Evolutionary conservation across 1,140 invertebrate genomes (phyloP).

Genomic region (Subanguina moxae): DNA sequence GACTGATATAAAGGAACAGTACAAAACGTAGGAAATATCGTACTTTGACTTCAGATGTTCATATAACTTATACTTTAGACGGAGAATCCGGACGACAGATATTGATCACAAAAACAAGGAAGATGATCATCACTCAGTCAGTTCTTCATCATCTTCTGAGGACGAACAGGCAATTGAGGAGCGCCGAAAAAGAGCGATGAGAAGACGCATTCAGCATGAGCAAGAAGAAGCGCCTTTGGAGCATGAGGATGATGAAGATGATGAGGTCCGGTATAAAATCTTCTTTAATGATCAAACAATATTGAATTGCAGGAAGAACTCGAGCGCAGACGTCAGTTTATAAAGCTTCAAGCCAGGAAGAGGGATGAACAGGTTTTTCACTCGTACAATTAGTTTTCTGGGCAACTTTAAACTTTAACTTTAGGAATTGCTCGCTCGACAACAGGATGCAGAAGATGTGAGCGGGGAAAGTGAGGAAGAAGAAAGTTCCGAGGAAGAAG

Average conservation of each 20-base stretch:
- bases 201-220: constrained; percentile 43
- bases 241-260: constrained; percentile 67
- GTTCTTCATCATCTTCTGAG: constrained; percentile 20
- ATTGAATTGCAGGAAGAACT: constrained; percentile 76
- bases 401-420: constrained; percentile 5
- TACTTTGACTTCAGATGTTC: background rate
- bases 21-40: background rate
- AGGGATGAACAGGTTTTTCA: constrained; percentile 67
- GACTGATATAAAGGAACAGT: constrained; percentile 12
- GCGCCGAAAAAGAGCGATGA: constrained; percentile 24
- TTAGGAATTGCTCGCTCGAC: constrained; percentile 63
- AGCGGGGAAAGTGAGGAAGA: constrained; percentile 69
- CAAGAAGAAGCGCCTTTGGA: constrained; percentile 42
- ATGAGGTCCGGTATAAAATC: constrained; percentile 62
- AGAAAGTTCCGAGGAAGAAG: constrained; percentile 72
- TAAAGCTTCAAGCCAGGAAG: constrained; percentile 69
- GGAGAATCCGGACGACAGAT: constrained; percentile 5
- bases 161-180: constrained; percentile 30
- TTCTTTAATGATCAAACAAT: constrained; percentile 53
- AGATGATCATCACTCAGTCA: constrained; percentile 18
- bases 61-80: background rate
- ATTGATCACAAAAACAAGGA: constrained; percentile 7
- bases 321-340: constrained; percentile 71
- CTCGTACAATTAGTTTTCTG: constrained; percentile 5
- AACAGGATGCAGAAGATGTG: constrained; percentile 68